Conservation (phyloP, 2,888 invertebrate genomes). For the Sesamia inferens region DNA sequence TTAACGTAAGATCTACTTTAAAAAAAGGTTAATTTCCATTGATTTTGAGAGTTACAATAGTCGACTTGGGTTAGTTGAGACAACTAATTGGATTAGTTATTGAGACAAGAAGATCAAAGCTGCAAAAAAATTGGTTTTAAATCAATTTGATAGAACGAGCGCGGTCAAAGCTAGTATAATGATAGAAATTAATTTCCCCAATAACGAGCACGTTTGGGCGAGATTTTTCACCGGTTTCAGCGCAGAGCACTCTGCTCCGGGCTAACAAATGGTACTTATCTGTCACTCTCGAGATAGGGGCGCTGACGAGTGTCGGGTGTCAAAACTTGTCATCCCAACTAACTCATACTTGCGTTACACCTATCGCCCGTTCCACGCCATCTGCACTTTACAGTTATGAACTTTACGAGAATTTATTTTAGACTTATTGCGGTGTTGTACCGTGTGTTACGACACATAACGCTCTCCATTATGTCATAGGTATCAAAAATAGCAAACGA, state of each 20-base stretch:
- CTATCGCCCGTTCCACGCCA: conserved; percentile 60
- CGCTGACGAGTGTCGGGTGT: conserved; percentile 79
- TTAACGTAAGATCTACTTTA: conserved; percentile 8
- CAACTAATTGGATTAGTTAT: conserved; percentile 27
- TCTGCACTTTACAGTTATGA: conserved; percentile 65
- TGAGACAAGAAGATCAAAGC: conserved; percentile 40
- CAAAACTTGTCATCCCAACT: conserved; percentile 79
- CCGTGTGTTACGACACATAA: conserved; percentile 66
- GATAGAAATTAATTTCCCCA: conserved; percentile 63
- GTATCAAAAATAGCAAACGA: conserved; percentile 53
- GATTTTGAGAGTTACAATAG: neutral
- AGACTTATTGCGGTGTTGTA: conserved; percentile 62
- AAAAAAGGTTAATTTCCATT: conserved; percentile 21
- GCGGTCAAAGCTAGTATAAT: conserved; percentile 43
- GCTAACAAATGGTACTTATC: conserved; percentile 82
- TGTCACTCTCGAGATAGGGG: conserved; percentile 79
- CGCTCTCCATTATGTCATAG: conserved; percentile 67
- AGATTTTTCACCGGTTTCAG: conserved; percentile 70
- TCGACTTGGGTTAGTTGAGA: neutral
- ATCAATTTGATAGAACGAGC: conserved; percentile 48
- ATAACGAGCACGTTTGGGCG: conserved; percentile 54
- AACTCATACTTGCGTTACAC: conserved; percentile 62
- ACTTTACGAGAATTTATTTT: conserved; percentile 72
- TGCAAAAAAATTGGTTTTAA: conserved; percentile 23
- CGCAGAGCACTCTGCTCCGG: conserved; percentile 67